Conservation (phyloP, 2,113 vertebrate genomes). For the Thryonomys swinderianus region DNA sequence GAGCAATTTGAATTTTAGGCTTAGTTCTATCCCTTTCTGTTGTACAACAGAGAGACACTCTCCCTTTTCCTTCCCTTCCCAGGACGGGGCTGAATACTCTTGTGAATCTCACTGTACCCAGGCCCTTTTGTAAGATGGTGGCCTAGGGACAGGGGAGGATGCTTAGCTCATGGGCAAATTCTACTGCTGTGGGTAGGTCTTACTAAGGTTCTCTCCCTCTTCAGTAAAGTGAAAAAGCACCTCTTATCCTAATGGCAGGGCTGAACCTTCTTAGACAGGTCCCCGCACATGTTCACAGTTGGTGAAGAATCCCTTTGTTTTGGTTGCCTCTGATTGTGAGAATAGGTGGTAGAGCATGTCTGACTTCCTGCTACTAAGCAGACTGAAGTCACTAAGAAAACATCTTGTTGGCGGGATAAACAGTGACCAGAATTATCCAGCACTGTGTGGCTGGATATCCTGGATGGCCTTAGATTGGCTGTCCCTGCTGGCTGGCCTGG, state of each 20-base stretch:
- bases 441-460: background rate
- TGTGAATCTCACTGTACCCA: fast-evolving
- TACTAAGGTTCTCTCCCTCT: background rate
- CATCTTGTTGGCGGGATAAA: background rate
- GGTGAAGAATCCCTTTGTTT: background rate
- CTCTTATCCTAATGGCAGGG: background rate
- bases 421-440: background rate
- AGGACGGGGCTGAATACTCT: background rate
- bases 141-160: background rate
- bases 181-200: background rate
- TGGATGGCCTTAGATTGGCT: too few relatives aligned
- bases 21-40: background rate
- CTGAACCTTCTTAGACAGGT: background rate
- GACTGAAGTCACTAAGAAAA: background rate
- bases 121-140: fast-evolving
- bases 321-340: background rate
- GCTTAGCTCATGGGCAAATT: background rate
- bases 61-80: background rate
- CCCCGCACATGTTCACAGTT: background rate
- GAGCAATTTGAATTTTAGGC: background rate
- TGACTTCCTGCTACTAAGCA: background rate
- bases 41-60: background rate
- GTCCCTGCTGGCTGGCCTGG: background rate
- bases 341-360: background rate
- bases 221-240: background rate